A percentile compares a stretch with the other conserved stretches of the same genome.
Conservation (phyloP, 2,888 invertebrate genomes). For the Gandaritis pyraliata region DNA sequence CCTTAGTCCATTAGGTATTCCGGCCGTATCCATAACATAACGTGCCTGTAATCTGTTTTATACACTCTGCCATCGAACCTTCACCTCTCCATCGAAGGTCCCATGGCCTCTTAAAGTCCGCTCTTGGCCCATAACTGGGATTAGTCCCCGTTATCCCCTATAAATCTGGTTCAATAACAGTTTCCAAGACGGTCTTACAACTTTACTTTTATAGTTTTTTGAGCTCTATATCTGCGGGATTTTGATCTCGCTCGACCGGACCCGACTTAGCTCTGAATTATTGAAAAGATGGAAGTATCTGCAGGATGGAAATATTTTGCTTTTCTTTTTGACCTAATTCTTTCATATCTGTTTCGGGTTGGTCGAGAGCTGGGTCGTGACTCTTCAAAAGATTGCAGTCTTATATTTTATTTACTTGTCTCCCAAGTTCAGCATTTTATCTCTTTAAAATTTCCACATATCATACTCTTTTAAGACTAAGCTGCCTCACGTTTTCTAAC, state of each 20-base stretch:
- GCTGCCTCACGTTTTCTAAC: too few species aligned
- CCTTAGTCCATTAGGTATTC: conserved; percentile 43
- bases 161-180: conserved; percentile 55
- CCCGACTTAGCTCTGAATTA: conserved; percentile 43
- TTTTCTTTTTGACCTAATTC: conserved; percentile 27
- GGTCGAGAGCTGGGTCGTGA: conserved; percentile 11
- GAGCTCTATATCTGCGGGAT: conserved; percentile 45
- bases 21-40: conserved; percentile 43
- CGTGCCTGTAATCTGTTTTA: conserved; percentile 44
- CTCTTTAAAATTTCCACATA: too few species aligned
- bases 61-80: conserved; percentile 42
- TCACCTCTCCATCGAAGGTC: conserved; percentile 39
- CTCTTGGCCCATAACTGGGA: conserved; percentile 40
- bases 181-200: conserved; percentile 47
- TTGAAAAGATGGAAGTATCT: conserved; percentile 40
- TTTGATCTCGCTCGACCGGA: conserved; percentile 41
- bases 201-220: conserved; percentile 53
- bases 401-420: conserved; percentile 20
- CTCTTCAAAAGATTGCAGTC: conserved; percentile 23
- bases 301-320: conserved; percentile 31
- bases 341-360: conserved; percentile 15
- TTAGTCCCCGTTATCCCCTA: conserved; percentile 48
- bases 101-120: conserved; percentile 42
- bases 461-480: too few species aligned
- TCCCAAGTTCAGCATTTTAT: too few species aligned